Evolutionary conservation across 2,113 vertebrate species (phyloP), one percentile per base, ranked within the genome.

Genomic region (Perca flavescens): DNA sequence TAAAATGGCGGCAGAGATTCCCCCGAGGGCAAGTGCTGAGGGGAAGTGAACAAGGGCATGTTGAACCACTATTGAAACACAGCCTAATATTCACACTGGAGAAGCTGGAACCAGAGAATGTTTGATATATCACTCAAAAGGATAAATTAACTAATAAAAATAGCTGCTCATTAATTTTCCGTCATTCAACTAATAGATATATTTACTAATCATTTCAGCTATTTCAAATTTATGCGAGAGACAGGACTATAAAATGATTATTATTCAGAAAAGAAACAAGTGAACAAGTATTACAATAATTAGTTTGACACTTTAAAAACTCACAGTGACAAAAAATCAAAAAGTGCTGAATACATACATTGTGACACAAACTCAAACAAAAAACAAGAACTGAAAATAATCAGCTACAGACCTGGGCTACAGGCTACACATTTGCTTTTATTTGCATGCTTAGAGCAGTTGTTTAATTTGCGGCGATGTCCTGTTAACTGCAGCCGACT

Each of bases 321-420:
- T 31, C 3, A 67, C 16, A 8, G 13, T 53, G 19, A 2, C 5
- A 36, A 40, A 34, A 62, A 40, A 1, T 12, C 7, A 36, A 14
- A 63, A 75, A 19, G 3, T 2, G 15, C 34, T 54, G n/a, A 28
- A 8, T 43, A 43, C 34, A 76, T 7, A 52, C 13, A n/a, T n/a
- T 54, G 10, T 22, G 52, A 25, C 9, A 36, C 61, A 47, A 64
- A 47, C 15, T 13, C 10, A 54, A 40, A 34, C 34, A 40, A 40
- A 40, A 40, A 43, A 71, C 49, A 28, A 50, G 40, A 19, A 19
- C 49, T 52, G 40, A 68, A 56, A 61, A 72, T 78, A n/a, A 28
- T 25, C 52, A 17, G 21, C 2, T 46, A 58, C 22, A 28, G 50
- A 73, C 9, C 14, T 66, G 25, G 15, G 36, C 36, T 40, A 40